phyloP scores from a whole-genome alignment of 1,140 invertebrate species.

The Lasaia peninsularis region DNA sequence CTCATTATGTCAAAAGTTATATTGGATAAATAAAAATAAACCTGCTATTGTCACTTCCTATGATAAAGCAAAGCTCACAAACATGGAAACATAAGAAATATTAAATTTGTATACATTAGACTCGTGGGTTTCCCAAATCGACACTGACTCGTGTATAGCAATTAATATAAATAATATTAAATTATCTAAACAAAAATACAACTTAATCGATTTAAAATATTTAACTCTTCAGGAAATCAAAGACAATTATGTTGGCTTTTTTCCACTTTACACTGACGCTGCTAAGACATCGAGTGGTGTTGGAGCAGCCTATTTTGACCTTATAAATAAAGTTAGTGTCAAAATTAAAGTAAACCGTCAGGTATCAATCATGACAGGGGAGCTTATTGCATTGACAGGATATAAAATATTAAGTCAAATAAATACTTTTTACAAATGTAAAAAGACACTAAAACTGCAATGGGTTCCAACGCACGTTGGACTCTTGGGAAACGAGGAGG shows the following conservation, averaged over 20 bases:
- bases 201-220: background rate
- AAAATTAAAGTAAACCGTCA: background rate
- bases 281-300: background rate
- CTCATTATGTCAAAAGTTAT: background rate
- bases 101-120: background rate
- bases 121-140: background rate
- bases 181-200: background rate
- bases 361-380: background rate
- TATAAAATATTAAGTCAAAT: background rate
- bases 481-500: slow-evolving; percentile 1
- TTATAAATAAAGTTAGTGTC: background rate
- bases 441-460: background rate
- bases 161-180: background rate
- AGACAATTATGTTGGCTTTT: background rate
- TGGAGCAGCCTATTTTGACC: background rate
- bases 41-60: background rate
- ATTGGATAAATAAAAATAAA: background rate
- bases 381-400: background rate
- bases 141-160: background rate
- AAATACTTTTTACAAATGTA: background rate
- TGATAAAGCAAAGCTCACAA: background rate
- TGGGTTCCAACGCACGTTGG: slow-evolving; percentile 2
- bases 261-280: background rate
- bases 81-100: background rate
- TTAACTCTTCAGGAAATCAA: background rate